These are phyloP conservation scores for Ceraclea dissimilis DNA, from an alignment of 2,888 invertebrate species.

Conservation along the genomic window DNA sequence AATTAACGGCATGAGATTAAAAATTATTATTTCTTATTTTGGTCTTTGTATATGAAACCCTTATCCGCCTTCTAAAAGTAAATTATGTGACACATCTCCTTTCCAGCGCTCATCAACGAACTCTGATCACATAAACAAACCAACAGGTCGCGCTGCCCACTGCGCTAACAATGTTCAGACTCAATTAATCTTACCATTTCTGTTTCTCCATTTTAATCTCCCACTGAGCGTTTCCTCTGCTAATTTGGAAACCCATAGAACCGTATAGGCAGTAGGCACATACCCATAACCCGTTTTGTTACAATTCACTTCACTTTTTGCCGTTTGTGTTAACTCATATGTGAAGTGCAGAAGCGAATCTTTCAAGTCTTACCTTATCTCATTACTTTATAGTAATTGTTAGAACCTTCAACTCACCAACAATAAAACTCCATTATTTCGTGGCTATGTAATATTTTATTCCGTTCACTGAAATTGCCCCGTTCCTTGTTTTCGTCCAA, in stretches of 20 bases:
- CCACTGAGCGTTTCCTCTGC: slow-evolving; percentile 14
- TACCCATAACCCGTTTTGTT: slow-evolving; percentile 6
- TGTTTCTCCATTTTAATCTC: slow-evolving; percentile 6
- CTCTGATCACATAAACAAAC: not conserved
- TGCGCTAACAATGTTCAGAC: not conserved
- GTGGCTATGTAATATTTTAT: too few relatives aligned
- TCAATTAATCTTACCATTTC: slow-evolving; percentile 7
- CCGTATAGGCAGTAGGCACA: not conserved
- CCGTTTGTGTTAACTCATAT: slow-evolving; percentile 1
- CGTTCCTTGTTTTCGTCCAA: too few relatives aligned
- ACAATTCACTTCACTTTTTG: slow-evolving; percentile 7
- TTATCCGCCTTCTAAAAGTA: not conserved
- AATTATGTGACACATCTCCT: not conserved
- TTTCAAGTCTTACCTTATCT: too few relatives aligned
- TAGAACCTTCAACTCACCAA: too few relatives aligned
- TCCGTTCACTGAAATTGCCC: too few relatives aligned
- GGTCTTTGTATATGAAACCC: too few relatives aligned
- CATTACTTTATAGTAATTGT: too few relatives aligned
- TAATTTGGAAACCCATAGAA: slow-evolving; percentile 15
- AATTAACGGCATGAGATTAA: too few relatives aligned
- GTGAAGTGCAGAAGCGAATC: not conserved
- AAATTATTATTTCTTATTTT: too few relatives aligned
- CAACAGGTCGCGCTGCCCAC: slow-evolving; percentile 1
- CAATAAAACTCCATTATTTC: too few relatives aligned
- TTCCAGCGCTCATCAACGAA: too few relatives aligned